Conservation (phyloP, 2,797 vertebrate genomes). For the Varecia variegata region DNA sequence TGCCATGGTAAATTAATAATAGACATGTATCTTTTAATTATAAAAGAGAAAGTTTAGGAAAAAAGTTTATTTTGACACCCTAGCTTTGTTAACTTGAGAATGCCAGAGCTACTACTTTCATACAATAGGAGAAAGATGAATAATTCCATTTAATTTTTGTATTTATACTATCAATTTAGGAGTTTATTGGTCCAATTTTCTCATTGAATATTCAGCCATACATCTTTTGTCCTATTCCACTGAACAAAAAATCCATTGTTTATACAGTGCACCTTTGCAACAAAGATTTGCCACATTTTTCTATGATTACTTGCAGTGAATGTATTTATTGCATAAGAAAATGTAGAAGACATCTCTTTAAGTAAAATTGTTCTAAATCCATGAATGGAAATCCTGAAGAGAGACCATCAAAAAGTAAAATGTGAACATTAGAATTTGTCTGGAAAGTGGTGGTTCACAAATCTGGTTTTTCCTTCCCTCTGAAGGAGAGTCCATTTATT, state of each 20-base stretch:
- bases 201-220: not conserved
- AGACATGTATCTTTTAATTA: not conserved
- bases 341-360: not conserved
- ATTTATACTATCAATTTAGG: not conserved
- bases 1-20: not conserved
- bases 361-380: constrained; percentile 42
- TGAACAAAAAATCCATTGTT: not conserved
- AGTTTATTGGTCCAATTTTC: not conserved
- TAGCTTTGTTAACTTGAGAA: constrained; percentile 10
- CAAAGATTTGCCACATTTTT: constrained; percentile 19
- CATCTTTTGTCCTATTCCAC: not conserved
- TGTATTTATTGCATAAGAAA: not conserved
- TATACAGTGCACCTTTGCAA: not conserved
- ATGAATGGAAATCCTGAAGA: constrained; percentile 25
- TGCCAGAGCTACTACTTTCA: not conserved
- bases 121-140: constrained; percentile 4
- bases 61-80: not conserved
- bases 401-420: constrained; percentile 8
- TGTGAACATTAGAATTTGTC: not conserved
- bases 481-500: not conserved
- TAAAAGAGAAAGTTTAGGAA: not conserved
- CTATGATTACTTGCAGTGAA: not conserved
- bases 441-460: not conserved
- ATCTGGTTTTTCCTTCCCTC: constrained; percentile 8
- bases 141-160: constrained; percentile 41